A percentile compares a stretch with the other conserved stretches of the same genome.
Conservation (phyloP, 2,888 invertebrate species). For the Iphiclides podalirius region DNA sequence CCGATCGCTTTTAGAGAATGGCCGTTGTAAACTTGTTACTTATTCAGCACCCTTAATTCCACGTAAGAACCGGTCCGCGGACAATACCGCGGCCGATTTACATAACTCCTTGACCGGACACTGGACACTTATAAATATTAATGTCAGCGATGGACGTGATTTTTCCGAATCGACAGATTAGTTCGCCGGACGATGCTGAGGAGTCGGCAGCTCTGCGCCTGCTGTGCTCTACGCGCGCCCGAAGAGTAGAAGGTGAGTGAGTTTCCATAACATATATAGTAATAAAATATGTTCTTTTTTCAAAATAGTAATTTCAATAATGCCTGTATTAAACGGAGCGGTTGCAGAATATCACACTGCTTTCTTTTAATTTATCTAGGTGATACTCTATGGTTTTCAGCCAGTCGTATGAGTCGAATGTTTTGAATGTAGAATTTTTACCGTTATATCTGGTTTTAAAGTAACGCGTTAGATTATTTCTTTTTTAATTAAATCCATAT, state of each 20-base stretch:
- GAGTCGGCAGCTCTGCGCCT: conserved; percentile 25
- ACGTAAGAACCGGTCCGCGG: conserved; percentile 61
- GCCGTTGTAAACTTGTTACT: conserved; percentile 34
- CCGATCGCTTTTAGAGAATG: neutral
- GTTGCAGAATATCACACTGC: too few species aligned
- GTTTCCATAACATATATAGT: too few species aligned
- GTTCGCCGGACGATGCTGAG: conserved; percentile 49
- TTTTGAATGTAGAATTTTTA: too few species aligned
- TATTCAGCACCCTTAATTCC: conserved; percentile 70
- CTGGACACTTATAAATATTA: conserved; percentile 73
- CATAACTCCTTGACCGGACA: conserved; percentile 77
- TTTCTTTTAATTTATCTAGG: too few species aligned
- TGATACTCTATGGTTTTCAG: too few species aligned
- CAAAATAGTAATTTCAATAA: too few species aligned
- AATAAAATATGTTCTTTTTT: too few species aligned
- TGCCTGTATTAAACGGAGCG: too few species aligned
- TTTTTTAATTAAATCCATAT: too few species aligned
- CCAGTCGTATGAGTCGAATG: too few species aligned
- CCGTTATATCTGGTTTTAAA: too few species aligned
- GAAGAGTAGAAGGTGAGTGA: conserved; percentile 19
- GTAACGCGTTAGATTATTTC: too few species aligned
- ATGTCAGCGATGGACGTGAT: conserved; percentile 46
- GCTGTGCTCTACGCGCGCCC: conserved; percentile 23
- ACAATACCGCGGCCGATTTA: conserved; percentile 69
- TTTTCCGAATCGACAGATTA: conserved; percentile 41